A percentile compares a stretch with the other conserved stretches of the same genome.
phyloP scores from a whole-genome alignment of 2,797 vertebrate species.

The Pantherophis vulpinus region DNA sequence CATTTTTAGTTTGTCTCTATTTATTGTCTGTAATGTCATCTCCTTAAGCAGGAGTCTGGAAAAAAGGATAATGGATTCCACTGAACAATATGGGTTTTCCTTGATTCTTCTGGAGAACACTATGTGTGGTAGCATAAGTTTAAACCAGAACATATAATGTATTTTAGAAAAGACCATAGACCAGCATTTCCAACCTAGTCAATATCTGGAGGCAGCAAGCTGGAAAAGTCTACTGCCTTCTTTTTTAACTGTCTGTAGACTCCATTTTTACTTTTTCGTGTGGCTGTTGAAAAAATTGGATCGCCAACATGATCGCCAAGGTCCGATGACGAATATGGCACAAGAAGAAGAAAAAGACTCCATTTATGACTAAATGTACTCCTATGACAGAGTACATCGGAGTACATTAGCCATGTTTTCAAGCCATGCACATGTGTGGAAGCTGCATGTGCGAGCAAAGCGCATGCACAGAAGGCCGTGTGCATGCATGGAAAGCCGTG shows the following conservation, averaged over 20 bases:
- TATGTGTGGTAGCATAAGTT: neutral
- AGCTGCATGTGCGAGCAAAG: too few species aligned
- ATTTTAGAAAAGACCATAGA: constrained; percentile 7
- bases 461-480: too few species aligned
- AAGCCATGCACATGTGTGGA: too few species aligned
- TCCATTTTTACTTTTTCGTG: neutral
- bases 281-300: too few species aligned
- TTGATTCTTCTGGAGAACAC: constrained; percentile 36
- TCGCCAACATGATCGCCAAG: too few species aligned
- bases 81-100: constrained; percentile 46
- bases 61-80: constrained; percentile 40
- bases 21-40: constrained; percentile 50
- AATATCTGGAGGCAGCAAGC: neutral
- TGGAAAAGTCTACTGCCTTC: neutral
- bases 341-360: too few species aligned
- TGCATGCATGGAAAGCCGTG: too few species aligned
- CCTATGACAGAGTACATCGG: too few species aligned
- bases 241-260: constrained; percentile 14
- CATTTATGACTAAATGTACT: too few species aligned
- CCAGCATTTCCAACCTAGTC: neutral
- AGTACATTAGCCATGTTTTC: too few species aligned
- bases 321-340: too few species aligned
- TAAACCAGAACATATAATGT: neutral
- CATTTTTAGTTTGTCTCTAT: constrained; percentile 57
- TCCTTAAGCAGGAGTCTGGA: constrained; percentile 40